Evolutionary conservation across 2,888 invertebrate genomes (phyloP), one percentile per base, ranked within the genome.

Genomic region (Eustalomyia histrio): DNA sequence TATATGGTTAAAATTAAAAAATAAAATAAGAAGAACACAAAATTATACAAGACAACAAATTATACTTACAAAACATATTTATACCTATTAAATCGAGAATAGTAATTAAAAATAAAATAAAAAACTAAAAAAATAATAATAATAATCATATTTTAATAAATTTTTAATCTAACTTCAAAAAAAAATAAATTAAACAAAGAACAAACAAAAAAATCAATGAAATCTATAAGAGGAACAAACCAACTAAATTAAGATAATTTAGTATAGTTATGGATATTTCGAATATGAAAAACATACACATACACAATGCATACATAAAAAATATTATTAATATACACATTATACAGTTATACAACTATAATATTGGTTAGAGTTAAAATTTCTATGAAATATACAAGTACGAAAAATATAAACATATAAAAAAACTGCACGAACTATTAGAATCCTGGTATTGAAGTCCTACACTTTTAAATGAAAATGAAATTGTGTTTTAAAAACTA

Each of bases 151-250:
- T 82, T 80, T 79, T 57, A 76, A 75, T 35, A 67, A 75, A 71
- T 76, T 57, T 79, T 72, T 79, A 83, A 80, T 75, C 67, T 74
- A 55, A 73, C 67, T n/a, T n/a, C n/a, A n/a, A 39, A 33, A 53
- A 50, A 68, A 68, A 81, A 61, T 39, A 67, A 61, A 43, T 53
- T 14, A 47, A 4, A 12, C 18, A 72, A 67, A 35, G 43, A 80
- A 21, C 65, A 35, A 58, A n/a, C n/a, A n/a, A n/a, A 24, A 58
- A 80, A 67, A 58, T 39, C 35, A 73, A 64, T 64, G 43, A 60
- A 76, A 75, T 50, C 71, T 53, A 57, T 47, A 58, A 75, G 72
- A 76, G 84, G 83, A 83, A 84, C 72, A 79, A 83, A 81, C 79
- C 65, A 80, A 24, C 65, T 73, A 64, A 76, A 76, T 73, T 67